Evolutionary conservation across 1,140 invertebrate species (phyloP), one percentile per base, ranked within the genome.

Genomic region (Cydia strobilella): DNA sequence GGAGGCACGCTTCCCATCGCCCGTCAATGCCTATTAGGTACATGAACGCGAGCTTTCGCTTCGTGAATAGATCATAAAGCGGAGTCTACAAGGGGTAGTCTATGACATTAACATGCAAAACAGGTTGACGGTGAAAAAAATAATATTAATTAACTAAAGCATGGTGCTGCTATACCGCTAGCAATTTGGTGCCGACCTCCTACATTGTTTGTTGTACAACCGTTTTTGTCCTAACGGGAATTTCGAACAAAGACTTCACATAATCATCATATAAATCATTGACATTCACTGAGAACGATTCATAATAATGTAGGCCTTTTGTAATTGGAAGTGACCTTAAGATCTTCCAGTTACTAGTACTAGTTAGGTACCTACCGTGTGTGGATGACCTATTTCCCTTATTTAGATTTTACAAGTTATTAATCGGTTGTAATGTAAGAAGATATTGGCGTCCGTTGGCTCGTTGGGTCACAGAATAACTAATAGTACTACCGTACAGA

Each of bases 211-310:
- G 74, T 48, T 71, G 69, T 20, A n/a, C 27, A 74, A 75, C 65
- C 69, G 80, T 79, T 84, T 80, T 81, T 78, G 73, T 76, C 76
- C 72, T 35, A 85, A 81, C 79, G 81, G 79, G 54, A 59, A 65
- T 75, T 42, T n/a, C 35, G n/a, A 27, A 35, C 65, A 18, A 69
- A 35, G 65, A 18, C 31, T 9, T 31, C 18, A 63, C 63, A 35
- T 66, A 39, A 69, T 69, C 31, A 69, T 69, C 65, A 42, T 69
- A 9, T 65, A 65, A 31, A 66, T 66, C 65, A 69, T 42, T 69
- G 31, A 66, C 63, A 25, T 63, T 63, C 0, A 39, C 0, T 31
- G 31, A 5, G 31, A 31, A 9, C 12, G 25, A 20, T 3, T 27
- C 23, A 25, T 25, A 25, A 27, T 27, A 27, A 18, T 15, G 25